Evolutionary conservation across 2,113 vertebrate genomes (phyloP), one percentile per base, ranked within the genome.

Genomic region (Martes martes): DNA sequence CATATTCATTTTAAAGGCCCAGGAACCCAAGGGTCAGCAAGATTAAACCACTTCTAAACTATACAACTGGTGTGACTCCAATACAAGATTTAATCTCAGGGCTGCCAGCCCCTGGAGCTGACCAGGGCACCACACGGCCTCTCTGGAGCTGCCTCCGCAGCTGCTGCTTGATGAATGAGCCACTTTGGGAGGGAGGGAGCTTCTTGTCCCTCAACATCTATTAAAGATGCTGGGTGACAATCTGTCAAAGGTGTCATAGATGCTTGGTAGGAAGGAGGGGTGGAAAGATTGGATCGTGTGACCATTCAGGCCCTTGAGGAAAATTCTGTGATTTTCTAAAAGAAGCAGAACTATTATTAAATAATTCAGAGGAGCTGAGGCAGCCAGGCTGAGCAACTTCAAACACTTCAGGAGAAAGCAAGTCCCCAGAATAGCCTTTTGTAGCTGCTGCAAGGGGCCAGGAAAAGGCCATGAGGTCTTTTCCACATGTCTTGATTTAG

Each of bases 381-480:
- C 90, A 82, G 55, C 76, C 82, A 83, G 57, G 65, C 74, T 85
- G 86, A 79, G 50, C 69, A 96, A 94, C 97, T 96, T 98, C 94
- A 98, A 98, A 98, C 92, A 91, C 65, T 71, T 74, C 11, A n/a
- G 96, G 91, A 93, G 86, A 97, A 95, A 97, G 65, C 69, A 92
- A 76, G 36, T 96, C 88, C 92, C 96, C 97, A 95, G 92, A 98
- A 97, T 98, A 97, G 96, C 78, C 89, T 93, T 97, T 96, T 96
- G 96, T 97, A 95, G 76, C 85, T 92, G 91, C 84, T 92, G 73
- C 87, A 79, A 85, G 84, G 63, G 94, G 94, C 94, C 63, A 73
- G 94, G 73, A 80, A 92, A 92, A 92, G 95, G 92, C 92, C 31
- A 10, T 7, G 73, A 96, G 94, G 90, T 96, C 94, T 87, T 84